phyloP scores from a whole-genome alignment of 2,888 invertebrate species.

The Caenorhabditis doughertyi region DNA sequence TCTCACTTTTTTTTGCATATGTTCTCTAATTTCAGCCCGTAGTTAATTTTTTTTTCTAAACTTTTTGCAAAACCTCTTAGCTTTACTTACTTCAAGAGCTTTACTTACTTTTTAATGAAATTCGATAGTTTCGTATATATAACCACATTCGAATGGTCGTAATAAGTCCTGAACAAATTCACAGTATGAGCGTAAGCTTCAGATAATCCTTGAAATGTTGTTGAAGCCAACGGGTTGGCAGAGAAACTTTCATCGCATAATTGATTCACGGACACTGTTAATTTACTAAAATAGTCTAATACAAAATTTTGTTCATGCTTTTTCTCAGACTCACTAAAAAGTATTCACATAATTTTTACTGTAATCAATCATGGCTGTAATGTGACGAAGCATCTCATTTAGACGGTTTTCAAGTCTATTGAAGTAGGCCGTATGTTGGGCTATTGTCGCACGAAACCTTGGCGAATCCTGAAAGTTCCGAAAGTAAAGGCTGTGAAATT shows the following conservation, averaged over 20 bases:
- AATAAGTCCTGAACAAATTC: slow-evolving; percentile 64
- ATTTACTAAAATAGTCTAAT: slow-evolving; percentile 84
- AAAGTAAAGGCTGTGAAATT: background rate
- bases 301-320: background rate
- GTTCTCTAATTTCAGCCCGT: background rate
- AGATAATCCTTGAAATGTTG: slow-evolving; percentile 70
- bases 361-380: slow-evolving; percentile 92
- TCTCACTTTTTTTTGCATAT: too few relatives aligned
- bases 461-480: slow-evolving; percentile 62
- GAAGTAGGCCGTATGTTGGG: slow-evolving; percentile 70
- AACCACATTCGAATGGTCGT: slow-evolving; percentile 67
- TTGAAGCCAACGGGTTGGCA: slow-evolving; percentile 87
- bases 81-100: background rate
- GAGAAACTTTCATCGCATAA: slow-evolving; percentile 90
- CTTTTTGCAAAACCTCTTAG: background rate
- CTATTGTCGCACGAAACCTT: slow-evolving; percentile 64
- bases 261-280: slow-evolving; percentile 91
- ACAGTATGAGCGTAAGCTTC: slow-evolving; percentile 78
- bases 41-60: background rate
- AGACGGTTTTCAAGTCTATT: slow-evolving; percentile 70
- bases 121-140: slow-evolving; percentile 69
- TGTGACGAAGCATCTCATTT: slow-evolving; percentile 88
- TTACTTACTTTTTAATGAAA: slow-evolving; percentile 86
- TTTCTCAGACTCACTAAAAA: slow-evolving; percentile 88
- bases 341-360: slow-evolving; percentile 94